These are phyloP conservation scores for Nematostella vectensis DNA, from an alignment of 92 coral and sea anemone species.

Conservation along the genomic window DNA sequence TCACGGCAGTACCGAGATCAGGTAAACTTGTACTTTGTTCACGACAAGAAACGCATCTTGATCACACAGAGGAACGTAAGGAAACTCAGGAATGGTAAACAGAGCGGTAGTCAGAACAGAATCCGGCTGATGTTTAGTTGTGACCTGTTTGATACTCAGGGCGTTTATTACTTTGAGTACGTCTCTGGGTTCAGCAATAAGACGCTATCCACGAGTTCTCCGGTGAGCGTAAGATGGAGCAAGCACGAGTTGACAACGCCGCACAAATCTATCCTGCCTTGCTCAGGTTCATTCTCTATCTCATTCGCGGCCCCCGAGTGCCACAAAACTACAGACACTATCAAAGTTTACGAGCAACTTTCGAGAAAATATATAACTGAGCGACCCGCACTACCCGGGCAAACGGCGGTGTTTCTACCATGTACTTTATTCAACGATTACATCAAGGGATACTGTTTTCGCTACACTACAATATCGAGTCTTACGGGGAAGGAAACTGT, in stretches of 20 bases:
- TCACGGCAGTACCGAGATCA: constrained; percentile 47
- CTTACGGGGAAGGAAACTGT: constrained; percentile 33
- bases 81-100: constrained; percentile 56
- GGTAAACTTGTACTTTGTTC: constrained; percentile 54
- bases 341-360: constrained; percentile 49
- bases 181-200: constrained; percentile 40
- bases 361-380: constrained; percentile 42
- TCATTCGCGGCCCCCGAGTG: constrained; percentile 70
- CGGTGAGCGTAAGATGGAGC: constrained; percentile 63
- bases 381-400: constrained; percentile 52
- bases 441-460: constrained; percentile 83
- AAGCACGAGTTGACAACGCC: constrained; percentile 43
- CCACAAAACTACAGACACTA: constrained; percentile 44
- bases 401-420: constrained; percentile 40
- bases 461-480: constrained; percentile 56
- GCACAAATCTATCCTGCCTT: constrained; percentile 62
- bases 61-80: constrained; percentile 64
- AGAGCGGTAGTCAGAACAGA: constrained; percentile 24
- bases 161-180: constrained; percentile 69
- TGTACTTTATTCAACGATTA: constrained; percentile 68
- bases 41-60: constrained; percentile 40
- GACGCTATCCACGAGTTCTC: constrained; percentile 50
- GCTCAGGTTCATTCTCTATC: constrained; percentile 52
- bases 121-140: constrained; percentile 72
- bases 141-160: constrained; percentile 66